Base-by-base conservation (phyloP, 92 coral and sea anemone genomes). In the Siderastrea radians region DNA sequence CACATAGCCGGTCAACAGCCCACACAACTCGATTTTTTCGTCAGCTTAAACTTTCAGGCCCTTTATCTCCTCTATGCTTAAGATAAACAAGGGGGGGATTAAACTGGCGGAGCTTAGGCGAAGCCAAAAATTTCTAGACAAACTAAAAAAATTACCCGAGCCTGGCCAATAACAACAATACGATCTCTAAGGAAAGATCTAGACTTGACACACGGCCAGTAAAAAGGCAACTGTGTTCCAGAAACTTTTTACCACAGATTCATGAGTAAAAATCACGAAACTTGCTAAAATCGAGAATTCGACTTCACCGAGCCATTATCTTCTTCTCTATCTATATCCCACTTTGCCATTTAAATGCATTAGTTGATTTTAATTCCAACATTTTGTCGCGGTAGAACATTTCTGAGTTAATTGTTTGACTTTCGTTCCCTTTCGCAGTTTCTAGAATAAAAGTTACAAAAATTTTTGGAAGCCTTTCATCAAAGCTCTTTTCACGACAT, bases 31-130 rank as follows among this genome's bases (percentile, higher is more conserved):
- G 86, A 17, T 61, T 51, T 71, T 49, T 55, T 53, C 57, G 77
- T 58, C 78, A 6, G 46, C 77, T 70, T 57, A 70, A 66, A 74
- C 47, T 5, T 15, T 14, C 47, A 50, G 54, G 51, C 46, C 70
- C 19, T 77, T 80, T 66, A 82, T 69, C 78, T 57, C 65, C 60
- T 38, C 63, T 50, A 61, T 62, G 2, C 72, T 48, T 14, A 46
- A 83, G 80, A 63, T 83, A 83, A 83, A 83, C 86, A 62, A 3
- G 38, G 45, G 19, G 45, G 4, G 73, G 87, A 84, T 84, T 84
- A 82, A 7, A 4, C 0, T 54, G 75, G 85, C 75, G 74, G 75
- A 68, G 74, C 44, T 51, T 59, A 84, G 50, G n/a, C 71, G 12
- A 65, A 49, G 44, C 80, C 59, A 62, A 61, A 5, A 58, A 74